phyloP scores from a whole-genome alignment of 2,888 invertebrate species.

The Trichogramma dendrolimi region DNA sequence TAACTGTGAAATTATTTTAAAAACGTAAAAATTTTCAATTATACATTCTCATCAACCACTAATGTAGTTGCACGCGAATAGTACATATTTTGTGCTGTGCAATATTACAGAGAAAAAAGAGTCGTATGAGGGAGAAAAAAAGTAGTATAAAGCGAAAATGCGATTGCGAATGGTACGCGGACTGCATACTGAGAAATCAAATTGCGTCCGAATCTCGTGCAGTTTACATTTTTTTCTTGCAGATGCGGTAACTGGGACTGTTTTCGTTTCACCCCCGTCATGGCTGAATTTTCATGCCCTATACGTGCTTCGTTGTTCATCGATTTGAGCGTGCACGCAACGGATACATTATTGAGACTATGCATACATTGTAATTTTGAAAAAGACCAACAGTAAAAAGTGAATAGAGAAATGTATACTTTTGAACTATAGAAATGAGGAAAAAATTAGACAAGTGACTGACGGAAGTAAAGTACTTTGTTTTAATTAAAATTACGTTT shows the following conservation, averaged over 20 bases:
- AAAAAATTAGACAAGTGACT: too few species aligned
- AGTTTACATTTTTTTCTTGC: slow-evolving; percentile 9
- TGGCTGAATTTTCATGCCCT: slow-evolving; percentile 8
- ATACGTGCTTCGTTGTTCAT: neutral
- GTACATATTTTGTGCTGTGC: too few species aligned
- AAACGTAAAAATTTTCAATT: too few species aligned
- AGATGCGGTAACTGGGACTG: too few species aligned
- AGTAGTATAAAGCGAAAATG: slow-evolving; percentile 11
- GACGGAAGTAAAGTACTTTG: neutral
- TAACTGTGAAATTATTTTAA: too few species aligned
- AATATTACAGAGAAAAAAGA: too few species aligned
- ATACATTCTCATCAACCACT: too few species aligned
- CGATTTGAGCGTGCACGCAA: slow-evolving; percentile 1
- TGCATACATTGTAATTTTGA: slow-evolving; percentile 6
- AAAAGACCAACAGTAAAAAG: slow-evolving; percentile 1
- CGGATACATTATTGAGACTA: neutral
- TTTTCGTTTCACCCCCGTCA: neutral
- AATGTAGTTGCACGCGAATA: too few species aligned
- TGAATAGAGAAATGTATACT: slow-evolving; percentile 10
- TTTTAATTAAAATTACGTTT: slow-evolving; percentile 14
- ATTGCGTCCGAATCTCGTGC: slow-evolving; percentile 11
- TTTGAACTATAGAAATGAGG: neutral
- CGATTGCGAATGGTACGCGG: slow-evolving; percentile 3
- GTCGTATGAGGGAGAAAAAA: too few species aligned
- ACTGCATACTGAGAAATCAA: slow-evolving; percentile 4